phyloP scores from a whole-genome alignment of 1,140 invertebrate species.

The Sarcophaga bullata region DNA sequence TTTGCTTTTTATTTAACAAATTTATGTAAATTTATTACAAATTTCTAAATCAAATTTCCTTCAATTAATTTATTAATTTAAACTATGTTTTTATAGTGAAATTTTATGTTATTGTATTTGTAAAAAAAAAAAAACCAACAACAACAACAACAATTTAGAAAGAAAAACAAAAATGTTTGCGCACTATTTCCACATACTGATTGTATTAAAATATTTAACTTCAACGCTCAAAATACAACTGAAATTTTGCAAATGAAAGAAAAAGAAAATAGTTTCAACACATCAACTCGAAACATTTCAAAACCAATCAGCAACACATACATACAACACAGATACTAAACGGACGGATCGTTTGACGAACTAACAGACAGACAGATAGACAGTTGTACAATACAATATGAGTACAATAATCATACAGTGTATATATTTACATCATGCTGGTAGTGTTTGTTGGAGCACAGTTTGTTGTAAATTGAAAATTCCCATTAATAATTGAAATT shows the following conservation, averaged over 20 bases:
- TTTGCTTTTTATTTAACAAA: background rate
- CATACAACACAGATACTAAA: too few species aligned
- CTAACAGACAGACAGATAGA: background rate
- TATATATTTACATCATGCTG: background rate
- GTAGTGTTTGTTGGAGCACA: background rate
- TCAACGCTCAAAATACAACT: conserved; percentile 40
- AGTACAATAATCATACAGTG: background rate
- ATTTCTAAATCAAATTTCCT: background rate
- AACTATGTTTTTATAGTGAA: conserved; percentile 11
- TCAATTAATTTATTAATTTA: conserved; percentile 13
- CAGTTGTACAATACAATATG: too few species aligned
- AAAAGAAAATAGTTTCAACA: conserved; percentile 37
- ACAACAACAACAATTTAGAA: background rate
- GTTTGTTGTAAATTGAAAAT: conserved; percentile 3
- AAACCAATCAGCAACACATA: too few species aligned
- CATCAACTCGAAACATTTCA: background rate
- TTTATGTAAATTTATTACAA: background rate
- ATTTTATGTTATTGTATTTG: background rate
- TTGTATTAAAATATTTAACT: conserved; percentile 20
- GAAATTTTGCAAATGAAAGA: conserved; percentile 34
- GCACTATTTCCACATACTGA: conserved; percentile 1
- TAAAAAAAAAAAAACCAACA: background rate
- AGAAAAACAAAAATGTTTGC: background rate
- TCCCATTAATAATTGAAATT: conserved; percentile 8
- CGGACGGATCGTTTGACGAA: background rate